Evolutionary conservation across 2,797 vertebrate species (phyloP).

Genomic region (Ispidina lecontei): DNA sequence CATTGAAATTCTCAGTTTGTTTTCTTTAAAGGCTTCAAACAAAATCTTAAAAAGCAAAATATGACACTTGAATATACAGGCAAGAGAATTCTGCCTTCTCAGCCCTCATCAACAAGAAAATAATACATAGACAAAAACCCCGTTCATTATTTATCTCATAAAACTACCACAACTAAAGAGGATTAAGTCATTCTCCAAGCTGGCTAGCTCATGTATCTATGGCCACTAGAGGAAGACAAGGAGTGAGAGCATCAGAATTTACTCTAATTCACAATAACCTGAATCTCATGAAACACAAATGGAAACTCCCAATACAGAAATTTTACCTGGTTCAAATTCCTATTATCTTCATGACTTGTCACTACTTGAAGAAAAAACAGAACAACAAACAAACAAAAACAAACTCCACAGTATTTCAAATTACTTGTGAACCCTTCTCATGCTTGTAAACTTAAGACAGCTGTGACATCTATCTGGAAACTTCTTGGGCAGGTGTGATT

Average conservation of each 20-base stretch:
- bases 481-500: background rate
- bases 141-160: background rate
- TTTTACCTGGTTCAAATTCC: background rate
- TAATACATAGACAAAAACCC: fast-evolving
- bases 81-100: background rate
- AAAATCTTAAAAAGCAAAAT: background rate
- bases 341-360: background rate
- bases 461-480: background rate
- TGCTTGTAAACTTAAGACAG: background rate
- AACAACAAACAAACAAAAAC: too few relatives aligned
- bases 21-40: background rate
- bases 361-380: background rate
- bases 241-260: background rate
- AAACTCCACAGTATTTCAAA: background rate
- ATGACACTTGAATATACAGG: background rate
- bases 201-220: background rate
- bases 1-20: background rate
- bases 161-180: background rate
- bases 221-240: background rate
- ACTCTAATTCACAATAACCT: background rate
- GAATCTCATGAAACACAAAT: background rate
- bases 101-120: background rate
- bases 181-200: background rate
- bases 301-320: background rate
- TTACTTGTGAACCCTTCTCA: background rate